phyloP scores from a whole-genome alignment of 2,797 vertebrate genomes.

The Bovichtus variegatus region DNA sequence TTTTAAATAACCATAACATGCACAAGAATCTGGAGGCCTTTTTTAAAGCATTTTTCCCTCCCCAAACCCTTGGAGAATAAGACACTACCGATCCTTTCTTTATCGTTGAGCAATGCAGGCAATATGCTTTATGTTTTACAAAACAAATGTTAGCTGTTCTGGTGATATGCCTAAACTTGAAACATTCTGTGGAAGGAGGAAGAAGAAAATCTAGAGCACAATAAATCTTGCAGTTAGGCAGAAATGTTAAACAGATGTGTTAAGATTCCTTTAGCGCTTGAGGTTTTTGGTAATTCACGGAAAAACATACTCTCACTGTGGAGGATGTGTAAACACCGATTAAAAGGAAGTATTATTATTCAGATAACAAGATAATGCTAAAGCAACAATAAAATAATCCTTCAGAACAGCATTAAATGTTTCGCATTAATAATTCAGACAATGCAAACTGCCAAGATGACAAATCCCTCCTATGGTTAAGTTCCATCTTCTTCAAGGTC shows the following conservation, averaged over 20 bases:
- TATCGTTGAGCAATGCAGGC: conserved; percentile 26
- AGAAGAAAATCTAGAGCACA: conserved; percentile 41
- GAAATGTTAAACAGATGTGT: conserved; percentile 75
- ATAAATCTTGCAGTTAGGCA: conserved; percentile 64
- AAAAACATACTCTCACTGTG: conserved; percentile 40
- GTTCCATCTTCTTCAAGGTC: not conserved
- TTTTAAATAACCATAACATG: conserved; percentile 58
- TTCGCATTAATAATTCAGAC: not conserved
- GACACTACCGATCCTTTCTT: not conserved
- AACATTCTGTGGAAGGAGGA: conserved; percentile 49
- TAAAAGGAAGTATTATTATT: conserved; percentile 26
- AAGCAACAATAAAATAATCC: conserved; percentile 25
- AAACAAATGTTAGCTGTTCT: conserved; percentile 69
- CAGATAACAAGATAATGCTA: conserved; percentile 35
- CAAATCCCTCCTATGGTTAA: not conserved
- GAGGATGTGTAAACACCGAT: conserved; percentile 48
- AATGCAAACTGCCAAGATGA: not conserved
- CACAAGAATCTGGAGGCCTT: conserved; percentile 20
- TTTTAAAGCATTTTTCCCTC: conserved; percentile 1
- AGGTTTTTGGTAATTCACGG: conserved; percentile 56
- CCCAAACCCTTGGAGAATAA: conserved; percentile 17
- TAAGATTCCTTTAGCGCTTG: conserved; percentile 55
- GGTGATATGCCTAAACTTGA: conserved; percentile 55
- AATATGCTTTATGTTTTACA: conserved; percentile 52
- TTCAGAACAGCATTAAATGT: conserved; percentile 3